Evolutionary conservation across 2,888 invertebrate genomes (phyloP).

Genomic region (Drosophila diplacantha): DNA sequence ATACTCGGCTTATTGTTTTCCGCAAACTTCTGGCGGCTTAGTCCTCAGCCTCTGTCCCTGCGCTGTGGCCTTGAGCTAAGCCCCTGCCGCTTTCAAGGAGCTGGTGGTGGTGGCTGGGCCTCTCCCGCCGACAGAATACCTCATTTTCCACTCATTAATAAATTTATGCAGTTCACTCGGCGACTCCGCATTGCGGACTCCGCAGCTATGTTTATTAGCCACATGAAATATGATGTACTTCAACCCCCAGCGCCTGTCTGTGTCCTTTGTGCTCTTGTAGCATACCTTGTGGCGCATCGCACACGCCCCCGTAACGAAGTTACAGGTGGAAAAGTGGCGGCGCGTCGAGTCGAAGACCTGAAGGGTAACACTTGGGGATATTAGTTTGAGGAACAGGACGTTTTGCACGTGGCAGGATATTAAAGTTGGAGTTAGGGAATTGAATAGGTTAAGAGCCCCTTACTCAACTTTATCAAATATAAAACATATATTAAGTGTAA

Average conservation of each 20-base stretch:
- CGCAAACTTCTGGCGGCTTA: constrained; percentile 30
- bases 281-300: constrained; percentile 52
- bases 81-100: constrained; percentile 14
- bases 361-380: background rate
- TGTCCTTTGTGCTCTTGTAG: constrained; percentile 52
- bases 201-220: constrained; percentile 65
- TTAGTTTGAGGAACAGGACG: background rate
- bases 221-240: constrained; percentile 70
- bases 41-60: constrained; percentile 34
- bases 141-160: constrained; percentile 76
- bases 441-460: background rate
- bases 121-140: constrained; percentile 57
- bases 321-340: constrained; percentile 55
- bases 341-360: constrained; percentile 4
- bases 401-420: background rate
- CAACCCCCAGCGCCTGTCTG: constrained; percentile 22
- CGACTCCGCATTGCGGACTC: constrained; percentile 29
- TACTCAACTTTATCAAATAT: background rate
- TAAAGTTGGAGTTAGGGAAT: background rate
- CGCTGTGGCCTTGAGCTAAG: constrained; percentile 49
- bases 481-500: background rate
- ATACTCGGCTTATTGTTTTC: constrained; percentile 52
- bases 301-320: constrained; percentile 58
- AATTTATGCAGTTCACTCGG: constrained; percentile 65
- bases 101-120: constrained; percentile 3